Conservation (phyloP, 2,888 invertebrate genomes). For the Pegoplata infirma region DNA sequence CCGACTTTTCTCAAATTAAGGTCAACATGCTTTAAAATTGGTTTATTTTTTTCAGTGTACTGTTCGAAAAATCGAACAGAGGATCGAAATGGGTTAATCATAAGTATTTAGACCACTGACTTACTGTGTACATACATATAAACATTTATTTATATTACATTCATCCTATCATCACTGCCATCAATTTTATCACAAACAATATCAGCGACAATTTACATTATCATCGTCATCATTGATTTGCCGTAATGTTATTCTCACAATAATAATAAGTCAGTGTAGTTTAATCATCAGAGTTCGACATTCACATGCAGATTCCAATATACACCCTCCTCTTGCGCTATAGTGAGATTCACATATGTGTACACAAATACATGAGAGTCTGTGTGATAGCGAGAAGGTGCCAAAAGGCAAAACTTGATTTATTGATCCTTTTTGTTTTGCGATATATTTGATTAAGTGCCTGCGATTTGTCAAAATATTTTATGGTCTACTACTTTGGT, state of each 20-base stretch:
- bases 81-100: too few relatives aligned
- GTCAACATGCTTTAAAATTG: too few relatives aligned
- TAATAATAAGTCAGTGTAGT: background rate
- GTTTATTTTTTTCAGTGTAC: too few relatives aligned
- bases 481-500: conserved; percentile 50
- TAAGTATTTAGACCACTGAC: too few relatives aligned
- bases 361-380: background rate
- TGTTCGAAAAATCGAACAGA: too few relatives aligned
- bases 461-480: conserved; percentile 67
- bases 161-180: conserved; percentile 28
- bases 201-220: conserved; percentile 41
- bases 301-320: background rate
- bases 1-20: too few relatives aligned
- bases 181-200: conserved; percentile 47
- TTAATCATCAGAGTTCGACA: background rate
- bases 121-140: background rate
- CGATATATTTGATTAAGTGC: conserved; percentile 65
- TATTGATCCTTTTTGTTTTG: conserved; percentile 63
- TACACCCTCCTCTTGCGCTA: background rate
- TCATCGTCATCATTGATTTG: conserved; percentile 43
- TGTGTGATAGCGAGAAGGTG: conserved; percentile 27
- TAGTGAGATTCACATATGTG: background rate
- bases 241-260: conserved; percentile 10
- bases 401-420: conserved; percentile 58
- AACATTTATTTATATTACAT: too few relatives aligned